phyloP scores from a whole-genome alignment of 2,888 invertebrate genomes.

The Cenopis cana region DNA sequence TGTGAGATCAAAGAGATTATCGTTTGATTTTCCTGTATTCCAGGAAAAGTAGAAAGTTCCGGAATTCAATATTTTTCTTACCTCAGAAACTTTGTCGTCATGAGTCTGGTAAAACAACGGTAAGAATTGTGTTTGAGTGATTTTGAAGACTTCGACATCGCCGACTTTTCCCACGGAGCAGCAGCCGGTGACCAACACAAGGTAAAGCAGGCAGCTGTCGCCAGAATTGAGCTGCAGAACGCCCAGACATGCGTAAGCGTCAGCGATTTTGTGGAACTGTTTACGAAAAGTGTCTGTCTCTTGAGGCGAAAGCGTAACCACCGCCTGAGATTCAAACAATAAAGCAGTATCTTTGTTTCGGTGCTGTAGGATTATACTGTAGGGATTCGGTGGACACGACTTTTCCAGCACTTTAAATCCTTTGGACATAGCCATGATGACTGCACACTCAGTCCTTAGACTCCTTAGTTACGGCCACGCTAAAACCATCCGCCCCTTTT shows the following conservation, averaged over 20 bases:
- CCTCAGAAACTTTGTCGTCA: conserved; percentile 86
- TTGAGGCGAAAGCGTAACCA: conserved; percentile 93
- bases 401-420: conserved; percentile 96
- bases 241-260: conserved; percentile 98
- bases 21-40: conserved; percentile 82
- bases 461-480: conserved; percentile 54
- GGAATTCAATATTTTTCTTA: conserved; percentile 96
- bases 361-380: conserved; percentile 95
- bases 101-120: conserved; percentile 91
- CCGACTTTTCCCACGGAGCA: conserved; percentile 98
- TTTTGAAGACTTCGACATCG: conserved; percentile 97
- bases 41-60: conserved; percentile 99
- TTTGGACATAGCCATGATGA: conserved; percentile 98
- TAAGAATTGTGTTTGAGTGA: conserved; percentile 96
- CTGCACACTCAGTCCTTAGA: conserved; percentile 48
- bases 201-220: conserved; percentile 92
- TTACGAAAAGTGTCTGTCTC: conserved; percentile 96
- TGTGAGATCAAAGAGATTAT: conserved; percentile 93
- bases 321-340: conserved; percentile 96
- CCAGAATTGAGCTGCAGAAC: conserved; percentile 95
- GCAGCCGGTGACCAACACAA: conserved; percentile 97
- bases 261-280: conserved; percentile 95
- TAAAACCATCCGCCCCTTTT: conserved; percentile 70
- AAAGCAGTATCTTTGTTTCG: conserved; percentile 94
- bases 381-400: conserved; percentile 93